phyloP scores from a whole-genome alignment of 2,888 invertebrate genomes.

The Piscicola geometra region DNA sequence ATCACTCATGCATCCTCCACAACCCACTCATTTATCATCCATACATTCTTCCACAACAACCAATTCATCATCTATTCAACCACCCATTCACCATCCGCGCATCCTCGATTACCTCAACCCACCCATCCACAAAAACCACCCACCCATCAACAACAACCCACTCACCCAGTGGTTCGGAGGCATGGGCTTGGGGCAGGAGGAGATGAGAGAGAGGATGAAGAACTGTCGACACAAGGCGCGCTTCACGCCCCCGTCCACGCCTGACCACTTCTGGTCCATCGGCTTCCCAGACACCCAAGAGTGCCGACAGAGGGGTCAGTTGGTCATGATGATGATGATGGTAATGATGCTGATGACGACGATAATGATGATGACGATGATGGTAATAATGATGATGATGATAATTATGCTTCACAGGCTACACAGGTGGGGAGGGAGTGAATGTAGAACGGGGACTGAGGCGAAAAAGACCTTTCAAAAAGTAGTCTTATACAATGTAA shows the following conservation, averaged over 20 bases:
- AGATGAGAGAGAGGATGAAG: conserved; percentile 48
- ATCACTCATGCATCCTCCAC: no score
- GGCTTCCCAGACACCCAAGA: conserved; percentile 54
- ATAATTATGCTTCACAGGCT: no score
- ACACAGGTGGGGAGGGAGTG: no score
- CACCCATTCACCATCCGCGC: not conserved
- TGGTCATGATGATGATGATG: conserved; percentile 22
- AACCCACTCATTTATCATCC: not conserved
- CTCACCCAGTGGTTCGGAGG: conserved; percentile 49
- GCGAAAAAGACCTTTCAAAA: no score
- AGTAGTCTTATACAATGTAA: no score
- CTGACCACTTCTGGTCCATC: conserved; percentile 55
- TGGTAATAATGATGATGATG: not conserved
- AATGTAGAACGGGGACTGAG: no score
- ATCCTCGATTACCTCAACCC: no score
- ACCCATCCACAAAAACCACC: no score
- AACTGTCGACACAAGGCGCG: conserved; percentile 51
- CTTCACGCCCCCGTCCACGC: conserved; percentile 51
- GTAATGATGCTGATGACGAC: conserved; percentile 22
- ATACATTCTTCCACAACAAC: not conserved
- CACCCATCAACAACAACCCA: no score
- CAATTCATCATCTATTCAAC: not conserved
- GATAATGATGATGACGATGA: conserved; percentile 23
- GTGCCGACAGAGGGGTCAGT: conserved; percentile 45
- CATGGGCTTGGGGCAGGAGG: conserved; percentile 48